Percentiles rank a stretch among this genome's conserved stretches.
Evolutionary conservation across 2,797 vertebrate genomes (phyloP).

Genomic region (Melanotaenia boesemani): DNA sequence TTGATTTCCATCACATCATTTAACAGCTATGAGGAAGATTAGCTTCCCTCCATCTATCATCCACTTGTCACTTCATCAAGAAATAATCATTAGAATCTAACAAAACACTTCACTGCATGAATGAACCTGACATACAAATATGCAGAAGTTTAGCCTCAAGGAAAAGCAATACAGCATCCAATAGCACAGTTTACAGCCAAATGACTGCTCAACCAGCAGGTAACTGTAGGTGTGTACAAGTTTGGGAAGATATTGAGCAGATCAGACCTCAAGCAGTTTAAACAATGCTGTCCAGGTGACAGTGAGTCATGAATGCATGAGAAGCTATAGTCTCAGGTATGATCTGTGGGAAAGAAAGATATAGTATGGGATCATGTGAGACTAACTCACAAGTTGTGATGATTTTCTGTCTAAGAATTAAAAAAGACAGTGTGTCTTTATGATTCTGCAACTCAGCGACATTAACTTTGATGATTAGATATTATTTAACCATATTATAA

Average conservation of each 20-base stretch:
- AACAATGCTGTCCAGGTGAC: constrained; percentile 78
- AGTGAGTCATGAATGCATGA: constrained; percentile 60
- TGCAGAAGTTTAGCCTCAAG: constrained; percentile 69
- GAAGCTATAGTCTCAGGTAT: constrained; percentile 45
- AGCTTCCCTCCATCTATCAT: constrained; percentile 72
- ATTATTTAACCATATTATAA: not conserved
- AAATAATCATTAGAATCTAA: constrained; percentile 85
- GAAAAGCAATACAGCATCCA: constrained; percentile 58
- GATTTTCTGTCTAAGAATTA: constrained; percentile 17
- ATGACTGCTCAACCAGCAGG: constrained; percentile 65
- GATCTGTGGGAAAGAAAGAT: constrained; percentile 61
- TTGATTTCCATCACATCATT: constrained; percentile 62
- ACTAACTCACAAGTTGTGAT: not conserved
- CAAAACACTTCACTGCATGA: constrained; percentile 74
- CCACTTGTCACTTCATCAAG: constrained; percentile 72
- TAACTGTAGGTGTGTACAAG: constrained; percentile 76
- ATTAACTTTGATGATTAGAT: constrained; percentile 3
- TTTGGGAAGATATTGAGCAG: constrained; percentile 65
- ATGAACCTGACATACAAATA: constrained; percentile 86
- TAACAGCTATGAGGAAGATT: constrained; percentile 74
- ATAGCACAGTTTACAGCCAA: constrained; percentile 79
- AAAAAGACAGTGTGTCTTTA: constrained; percentile 5
- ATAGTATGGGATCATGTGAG: constrained; percentile 3
- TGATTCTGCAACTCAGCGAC: constrained; percentile 22
- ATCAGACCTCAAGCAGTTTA: constrained; percentile 75